Base-by-base conservation (phyloP, 2,888 invertebrate genomes). In the Blastobasis lacticolella region DNA sequence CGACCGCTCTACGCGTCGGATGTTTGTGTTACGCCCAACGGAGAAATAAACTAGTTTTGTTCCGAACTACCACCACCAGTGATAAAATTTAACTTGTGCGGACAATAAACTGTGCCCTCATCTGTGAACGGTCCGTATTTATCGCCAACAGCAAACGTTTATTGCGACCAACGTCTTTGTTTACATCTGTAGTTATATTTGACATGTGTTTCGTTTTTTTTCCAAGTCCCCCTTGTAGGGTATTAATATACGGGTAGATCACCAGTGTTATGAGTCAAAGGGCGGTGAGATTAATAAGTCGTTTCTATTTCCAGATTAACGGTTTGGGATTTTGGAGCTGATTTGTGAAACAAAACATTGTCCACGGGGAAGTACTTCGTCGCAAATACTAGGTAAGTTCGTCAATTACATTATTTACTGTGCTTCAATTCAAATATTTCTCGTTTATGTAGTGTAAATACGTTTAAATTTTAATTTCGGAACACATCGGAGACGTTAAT, bases 291-390 rank as follows among this genome's bases (percentile, higher is more conserved):
- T 73, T 78, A 83, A 78, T 84, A 82, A 78, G 79, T 71, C 79
- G 78, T 81, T 85, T 87, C 83, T 87, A 82, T 88, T 87, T 87
- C 75, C 86, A 86, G 87, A 87, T 86, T 79, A 81, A 81, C 78
- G 76, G 76, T 78, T 78, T 52, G 78, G 77, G 76, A 80, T 81
- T 81, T 73, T 78, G 77, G 78, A 81, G 79, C 81, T 81, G 81
- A 76, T 78, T 85, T 77, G 74, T 75, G 73, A 80, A 84, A 85
- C 86, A 83, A 85, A 86, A 84, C 23, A 23, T 23, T 23, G 23
- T 23, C 23, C 2, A 23, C 23, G 23, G 23, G 23, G 23, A 84
- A 81, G 84, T 69, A 78, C 82, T 77, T 73, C 75, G 71, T 73
- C 73, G 73, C 73, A 73, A 67, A 71, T 76, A 69, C 75, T 81